phyloP scores from a whole-genome alignment of 2,888 invertebrate genomes.

The Cenopis cana region DNA sequence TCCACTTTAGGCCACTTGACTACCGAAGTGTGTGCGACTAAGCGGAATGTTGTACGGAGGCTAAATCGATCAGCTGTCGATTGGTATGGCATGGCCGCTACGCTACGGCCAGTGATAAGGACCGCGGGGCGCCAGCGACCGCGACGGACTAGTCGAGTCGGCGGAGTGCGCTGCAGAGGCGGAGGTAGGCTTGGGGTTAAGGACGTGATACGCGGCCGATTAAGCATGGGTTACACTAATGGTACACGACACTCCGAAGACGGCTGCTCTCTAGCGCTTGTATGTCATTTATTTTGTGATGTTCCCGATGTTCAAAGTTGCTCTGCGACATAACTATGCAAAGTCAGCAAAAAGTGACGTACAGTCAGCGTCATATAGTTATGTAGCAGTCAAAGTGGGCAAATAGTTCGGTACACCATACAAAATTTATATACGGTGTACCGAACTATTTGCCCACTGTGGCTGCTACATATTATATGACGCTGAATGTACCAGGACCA shows the following conservation, averaged over 20 bases:
- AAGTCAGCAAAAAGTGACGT: too few species aligned
- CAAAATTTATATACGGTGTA: too few species aligned
- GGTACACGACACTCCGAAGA: neutral
- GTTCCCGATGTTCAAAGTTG: too few species aligned
- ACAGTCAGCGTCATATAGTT: too few species aligned
- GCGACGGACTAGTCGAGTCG: slow-evolving; percentile 34
- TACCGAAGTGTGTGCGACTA: neutral
- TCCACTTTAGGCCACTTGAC: slow-evolving; percentile 9
- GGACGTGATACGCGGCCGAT: neutral
- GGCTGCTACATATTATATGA: too few species aligned
- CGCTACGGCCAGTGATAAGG: neutral
- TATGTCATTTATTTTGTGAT: neutral
- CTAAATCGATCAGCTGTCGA: neutral
- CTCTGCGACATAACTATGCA: too few species aligned
- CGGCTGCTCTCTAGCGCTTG: neutral
- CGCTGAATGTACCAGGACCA: neutral
- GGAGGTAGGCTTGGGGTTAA: slow-evolving; percentile 8
- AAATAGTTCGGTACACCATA: too few species aligned
- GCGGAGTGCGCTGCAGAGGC: slow-evolving; percentile 20
- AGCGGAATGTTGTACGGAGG: neutral
- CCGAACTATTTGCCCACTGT: too few species aligned
- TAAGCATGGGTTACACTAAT: neutral
- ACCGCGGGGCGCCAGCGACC: slow-evolving; percentile 20
- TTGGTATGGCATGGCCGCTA: neutral
- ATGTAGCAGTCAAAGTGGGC: too few species aligned